phyloP scores from a whole-genome alignment of 2,797 vertebrate species.

The Ispidina lecontei region DNA sequence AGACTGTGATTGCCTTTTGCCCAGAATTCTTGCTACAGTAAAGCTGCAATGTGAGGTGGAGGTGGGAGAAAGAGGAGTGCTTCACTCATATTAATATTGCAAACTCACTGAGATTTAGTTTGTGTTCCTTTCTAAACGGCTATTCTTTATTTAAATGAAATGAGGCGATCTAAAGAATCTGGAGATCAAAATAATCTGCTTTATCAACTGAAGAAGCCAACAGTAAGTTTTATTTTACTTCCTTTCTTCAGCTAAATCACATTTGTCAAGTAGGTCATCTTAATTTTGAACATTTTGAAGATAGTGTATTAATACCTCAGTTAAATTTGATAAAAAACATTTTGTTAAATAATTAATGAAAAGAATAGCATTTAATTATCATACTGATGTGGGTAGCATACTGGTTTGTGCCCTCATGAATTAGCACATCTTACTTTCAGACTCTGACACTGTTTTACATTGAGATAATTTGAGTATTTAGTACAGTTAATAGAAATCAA shows the following conservation, averaged over 20 bases:
- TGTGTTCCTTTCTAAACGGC: neutral
- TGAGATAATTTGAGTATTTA: neutral
- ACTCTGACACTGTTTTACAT: neutral
- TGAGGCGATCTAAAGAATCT: neutral
- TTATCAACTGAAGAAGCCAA: neutral
- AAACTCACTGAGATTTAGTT: neutral
- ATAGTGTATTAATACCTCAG: neutral
- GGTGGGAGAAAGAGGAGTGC: neutral
- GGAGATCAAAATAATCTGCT: conserved; percentile 12
- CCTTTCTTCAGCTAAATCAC: neutral
- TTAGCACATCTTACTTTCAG: neutral
- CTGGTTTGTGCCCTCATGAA: neutral
- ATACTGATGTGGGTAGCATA: neutral
- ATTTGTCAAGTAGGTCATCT: neutral
- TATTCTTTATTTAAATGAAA: conserved; percentile 8
- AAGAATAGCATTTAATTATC: neutral
- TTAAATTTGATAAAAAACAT: neutral
- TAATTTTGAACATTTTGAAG: neutral
- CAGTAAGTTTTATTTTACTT: neutral
- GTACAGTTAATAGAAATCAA: neutral
- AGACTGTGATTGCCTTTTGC: neutral
- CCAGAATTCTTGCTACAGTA: neutral
- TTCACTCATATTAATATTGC: neutral
- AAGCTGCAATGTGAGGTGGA: neutral
- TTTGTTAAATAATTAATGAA: neutral